These are phyloP conservation scores for Zaprionus lachaisei DNA, from an alignment of 1,140 invertebrate genomes.

Conservation along the genomic window DNA sequence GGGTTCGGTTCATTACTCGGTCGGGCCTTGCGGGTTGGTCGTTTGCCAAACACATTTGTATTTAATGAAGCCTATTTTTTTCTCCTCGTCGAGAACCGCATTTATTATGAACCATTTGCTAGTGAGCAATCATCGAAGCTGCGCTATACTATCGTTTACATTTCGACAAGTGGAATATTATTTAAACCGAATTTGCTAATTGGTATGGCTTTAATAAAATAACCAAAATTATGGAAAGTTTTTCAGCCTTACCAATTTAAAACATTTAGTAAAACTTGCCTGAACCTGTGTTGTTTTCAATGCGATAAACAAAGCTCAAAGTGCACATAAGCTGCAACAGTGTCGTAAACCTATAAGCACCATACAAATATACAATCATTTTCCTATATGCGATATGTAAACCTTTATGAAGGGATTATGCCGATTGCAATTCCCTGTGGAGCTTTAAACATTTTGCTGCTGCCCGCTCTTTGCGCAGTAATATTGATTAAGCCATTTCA, in stretches of 20 bases:
- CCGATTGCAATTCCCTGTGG: constrained; percentile 16
- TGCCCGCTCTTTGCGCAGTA: constrained; percentile 19
- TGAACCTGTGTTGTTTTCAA: background rate
- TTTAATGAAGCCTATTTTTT: constrained; percentile 80
- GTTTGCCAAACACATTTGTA: constrained; percentile 70
- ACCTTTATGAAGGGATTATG: constrained; percentile 12
- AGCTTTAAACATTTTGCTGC: constrained; percentile 14
- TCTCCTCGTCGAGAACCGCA: constrained; percentile 43
- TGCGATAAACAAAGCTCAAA: background rate
- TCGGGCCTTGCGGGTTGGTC: constrained; percentile 34
- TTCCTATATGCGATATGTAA: constrained; percentile 1
- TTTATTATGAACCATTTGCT: constrained; percentile 77
- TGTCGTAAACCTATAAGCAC: constrained; percentile 15
- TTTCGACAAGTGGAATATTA: background rate
- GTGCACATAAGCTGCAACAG: background rate
- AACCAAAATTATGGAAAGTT: background rate
- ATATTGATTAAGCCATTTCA: constrained; percentile 46
- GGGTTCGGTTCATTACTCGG: background rate
- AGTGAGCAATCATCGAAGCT: constrained; percentile 46
- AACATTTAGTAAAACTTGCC: background rate
- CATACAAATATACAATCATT: constrained; percentile 23
- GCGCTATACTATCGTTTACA: background rate
- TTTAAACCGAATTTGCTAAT: background rate
- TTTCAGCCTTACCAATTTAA: background rate
- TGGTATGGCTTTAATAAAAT: background rate